Conservation (phyloP, 2,797 vertebrate species). For the Schizopygopsis malacanthus region DNA sequence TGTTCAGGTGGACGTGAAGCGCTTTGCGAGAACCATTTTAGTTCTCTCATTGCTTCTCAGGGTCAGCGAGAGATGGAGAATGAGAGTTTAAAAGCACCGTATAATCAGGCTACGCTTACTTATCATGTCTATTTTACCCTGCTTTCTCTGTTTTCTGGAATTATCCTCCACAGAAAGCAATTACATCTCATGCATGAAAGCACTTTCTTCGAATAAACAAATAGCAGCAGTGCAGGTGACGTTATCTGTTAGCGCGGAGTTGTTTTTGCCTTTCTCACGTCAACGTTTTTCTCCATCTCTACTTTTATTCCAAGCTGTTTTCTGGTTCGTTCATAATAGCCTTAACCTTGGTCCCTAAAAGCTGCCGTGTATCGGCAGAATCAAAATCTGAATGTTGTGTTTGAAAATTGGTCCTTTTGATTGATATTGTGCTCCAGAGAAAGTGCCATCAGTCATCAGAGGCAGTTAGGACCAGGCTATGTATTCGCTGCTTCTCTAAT, state of each 20-base stretch:
- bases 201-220: constrained; percentile 70
- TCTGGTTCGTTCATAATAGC: constrained; percentile 54
- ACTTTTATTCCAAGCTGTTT: constrained; percentile 23
- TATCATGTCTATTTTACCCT: constrained; percentile 36
- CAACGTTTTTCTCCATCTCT: background rate
- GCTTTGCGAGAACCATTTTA: constrained; percentile 53
- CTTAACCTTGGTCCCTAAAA: constrained; percentile 57
- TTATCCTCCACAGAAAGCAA: constrained; percentile 55
- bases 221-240: constrained; percentile 51
- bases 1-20: constrained; percentile 74
- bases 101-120: constrained; percentile 37
- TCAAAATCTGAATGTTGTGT: constrained; percentile 54
- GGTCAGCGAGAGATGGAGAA: constrained; percentile 66
- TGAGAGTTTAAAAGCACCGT: constrained; percentile 39
- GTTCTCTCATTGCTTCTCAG: constrained; percentile 70
- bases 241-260: constrained; percentile 31
- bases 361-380: background rate
- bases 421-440: constrained; percentile 60
- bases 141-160: constrained; percentile 33
- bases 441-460: constrained; percentile 53
- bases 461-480: constrained; percentile 55
- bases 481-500: constrained; percentile 59
- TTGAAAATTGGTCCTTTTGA: constrained; percentile 53
- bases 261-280: constrained; percentile 30
- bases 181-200: constrained; percentile 66